Evolutionary conservation across 2,113 vertebrate genomes (phyloP), one percentile per base, ranked within the genome.

Genomic region (Peromyscus maniculatus): DNA sequence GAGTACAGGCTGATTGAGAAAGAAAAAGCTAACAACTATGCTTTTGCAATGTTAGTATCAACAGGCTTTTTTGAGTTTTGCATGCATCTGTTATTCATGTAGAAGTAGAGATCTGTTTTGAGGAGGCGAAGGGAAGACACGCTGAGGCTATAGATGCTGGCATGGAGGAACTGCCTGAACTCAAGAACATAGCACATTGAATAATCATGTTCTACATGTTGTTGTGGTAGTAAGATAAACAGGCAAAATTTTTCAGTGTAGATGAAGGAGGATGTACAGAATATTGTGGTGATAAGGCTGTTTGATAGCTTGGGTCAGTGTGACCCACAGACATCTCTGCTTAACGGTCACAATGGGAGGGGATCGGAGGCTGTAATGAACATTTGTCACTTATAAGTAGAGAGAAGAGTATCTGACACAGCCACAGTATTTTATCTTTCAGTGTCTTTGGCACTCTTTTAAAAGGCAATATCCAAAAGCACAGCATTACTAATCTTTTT

Each of bases 261-360:
- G 46, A 97, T 84, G 62, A 91, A 86, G 55, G 28, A 94, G 91
- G 97, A 98, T 7, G 43, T 97, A 84, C 95, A 90, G 97, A 97
- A 97, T 93, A 96, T 33, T 96, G 88, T 94, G 77, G 69, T 96
- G 95, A 97, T 92, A 97, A 95, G 83, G 95, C 89, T 97, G 16
- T 80, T 83, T 91, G 93, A 94, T 91, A 92, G 52, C 78, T 95
- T 89, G 31, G 59, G 94, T 59, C 77, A 43, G 46, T 91, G 75
- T 82, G 55, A 24, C 24, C 15, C 59, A 19, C 3, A 2, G 59
- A 80, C 21, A 94, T 94, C 84, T 95, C 93, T 96, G 43, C 96
- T 66, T 94, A 89, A 72, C 31, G 64, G 43, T 89, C 91, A 59
- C 77, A 71, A 77, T 88, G 52, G 19, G 7, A 52, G 94, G 71